Evolutionary conservation across 1,140 invertebrate species (phyloP).

Genomic region (Chymomyza costata): DNA sequence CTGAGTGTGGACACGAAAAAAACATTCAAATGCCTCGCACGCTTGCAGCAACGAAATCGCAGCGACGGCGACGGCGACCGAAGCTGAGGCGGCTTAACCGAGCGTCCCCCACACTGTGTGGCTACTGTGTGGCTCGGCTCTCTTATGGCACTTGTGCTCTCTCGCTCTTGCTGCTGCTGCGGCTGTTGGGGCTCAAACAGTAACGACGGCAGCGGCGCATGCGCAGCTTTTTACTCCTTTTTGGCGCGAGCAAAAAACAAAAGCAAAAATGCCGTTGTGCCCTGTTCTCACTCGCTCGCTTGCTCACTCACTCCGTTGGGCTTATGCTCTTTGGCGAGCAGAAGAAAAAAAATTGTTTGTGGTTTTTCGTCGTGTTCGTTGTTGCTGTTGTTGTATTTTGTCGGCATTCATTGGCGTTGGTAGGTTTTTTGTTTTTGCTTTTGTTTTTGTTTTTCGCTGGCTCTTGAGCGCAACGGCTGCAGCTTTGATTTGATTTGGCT

Average conservation of each 20-base stretch:
- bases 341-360: slow-evolving; percentile 62
- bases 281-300: slow-evolving; percentile 18
- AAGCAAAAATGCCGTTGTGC: slow-evolving; percentile 17
- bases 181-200: slow-evolving; percentile 8
- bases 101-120: background rate
- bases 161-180: slow-evolving; percentile 18
- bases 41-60: slow-evolving; percentile 60
- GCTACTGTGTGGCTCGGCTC: background rate
- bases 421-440: too few relatives aligned
- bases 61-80: slow-evolving; percentile 43
- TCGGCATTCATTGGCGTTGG: slow-evolving; percentile 10
- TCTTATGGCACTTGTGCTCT: slow-evolving; percentile 23
- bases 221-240: slow-evolving; percentile 63
- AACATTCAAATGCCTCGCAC: slow-evolving; percentile 73
- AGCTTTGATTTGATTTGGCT: slow-evolving; percentile 62
- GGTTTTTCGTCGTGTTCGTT: slow-evolving; percentile 52
- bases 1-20: slow-evolving; percentile 68
- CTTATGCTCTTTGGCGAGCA: slow-evolving; percentile 13
- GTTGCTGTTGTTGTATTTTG: too few relatives aligned
- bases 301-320: background rate
- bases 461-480: slow-evolving; percentile 38
- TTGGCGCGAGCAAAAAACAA: slow-evolving; percentile 25
- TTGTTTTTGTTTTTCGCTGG: too few relatives aligned
- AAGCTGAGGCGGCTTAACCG: background rate
- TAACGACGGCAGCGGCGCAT: slow-evolving; percentile 47